These are phyloP conservation scores for Ornithoptera priamus DNA, from an alignment of 2,888 invertebrate species.

Conservation along the genomic window DNA sequence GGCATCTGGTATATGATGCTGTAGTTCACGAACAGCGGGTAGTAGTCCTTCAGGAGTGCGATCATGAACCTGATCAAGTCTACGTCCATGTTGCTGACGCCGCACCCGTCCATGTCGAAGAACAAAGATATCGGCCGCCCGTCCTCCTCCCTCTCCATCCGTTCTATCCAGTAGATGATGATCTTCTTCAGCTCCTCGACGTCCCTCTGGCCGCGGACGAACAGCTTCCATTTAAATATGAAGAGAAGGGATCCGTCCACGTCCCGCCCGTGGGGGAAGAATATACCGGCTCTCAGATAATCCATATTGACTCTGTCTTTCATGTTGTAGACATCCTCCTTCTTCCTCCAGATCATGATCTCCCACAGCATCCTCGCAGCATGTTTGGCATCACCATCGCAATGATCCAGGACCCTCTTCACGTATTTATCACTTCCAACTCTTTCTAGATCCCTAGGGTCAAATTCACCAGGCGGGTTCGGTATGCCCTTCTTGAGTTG, in stretches of 20 bases:
- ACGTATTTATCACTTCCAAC: constrained; percentile 87
- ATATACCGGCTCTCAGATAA: constrained; percentile 87
- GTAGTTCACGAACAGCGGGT: constrained; percentile 90
- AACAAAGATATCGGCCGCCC: constrained; percentile 87
- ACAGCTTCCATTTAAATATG: constrained; percentile 87
- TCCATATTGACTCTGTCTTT: constrained; percentile 85
- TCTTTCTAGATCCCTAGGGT: constrained; percentile 85
- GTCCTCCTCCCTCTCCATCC: constrained; percentile 84
- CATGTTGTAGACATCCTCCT: constrained; percentile 87
- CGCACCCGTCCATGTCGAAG: constrained; percentile 91
- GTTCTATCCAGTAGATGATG: constrained; percentile 89
- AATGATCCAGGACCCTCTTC: constrained; percentile 85
- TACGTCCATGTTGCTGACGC: constrained; percentile 90
- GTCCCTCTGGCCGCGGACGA: constrained; percentile 85
- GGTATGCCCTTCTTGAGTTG: constrained; percentile 53
- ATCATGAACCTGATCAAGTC: constrained; percentile 91
- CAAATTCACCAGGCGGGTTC: constrained; percentile 62
- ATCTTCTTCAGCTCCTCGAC: constrained; percentile 85
- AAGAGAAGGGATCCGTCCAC: constrained; percentile 82
- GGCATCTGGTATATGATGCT: constrained; percentile 93
- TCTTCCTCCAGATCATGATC: constrained; percentile 90
- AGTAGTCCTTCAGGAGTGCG: constrained; percentile 89
- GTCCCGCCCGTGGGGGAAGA: constrained; percentile 83
- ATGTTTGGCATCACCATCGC: constrained; percentile 83
- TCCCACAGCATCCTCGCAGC: constrained; percentile 89